Conservation (phyloP, 2,113 vertebrate species). For the Potamarius usumacintae region DNA sequence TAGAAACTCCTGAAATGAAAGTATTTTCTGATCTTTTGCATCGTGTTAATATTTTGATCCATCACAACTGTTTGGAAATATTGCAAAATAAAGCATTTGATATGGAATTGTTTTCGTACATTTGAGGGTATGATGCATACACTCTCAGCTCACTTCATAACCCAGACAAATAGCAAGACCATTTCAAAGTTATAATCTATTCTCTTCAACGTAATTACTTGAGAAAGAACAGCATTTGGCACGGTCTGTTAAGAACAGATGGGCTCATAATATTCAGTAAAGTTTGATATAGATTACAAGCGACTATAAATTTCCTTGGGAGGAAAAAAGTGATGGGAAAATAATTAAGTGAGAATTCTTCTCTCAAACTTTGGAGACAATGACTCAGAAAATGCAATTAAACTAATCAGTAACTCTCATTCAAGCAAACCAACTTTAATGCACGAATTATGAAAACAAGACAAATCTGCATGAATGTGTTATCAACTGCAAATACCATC, state of each 20-base stretch:
- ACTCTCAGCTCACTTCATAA: background rate
- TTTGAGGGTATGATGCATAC: background rate
- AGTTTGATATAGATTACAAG: conserved; percentile 41
- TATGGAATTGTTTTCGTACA: background rate
- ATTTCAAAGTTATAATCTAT: conserved; percentile 7
- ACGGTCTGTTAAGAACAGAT: conserved; percentile 18
- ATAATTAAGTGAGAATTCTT: conserved; percentile 26
- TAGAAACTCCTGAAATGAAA: background rate
- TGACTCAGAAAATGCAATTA: conserved; percentile 39
- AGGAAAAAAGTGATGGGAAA: background rate
- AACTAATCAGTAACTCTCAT: conserved; percentile 37
- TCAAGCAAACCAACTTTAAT: conserved; percentile 45
- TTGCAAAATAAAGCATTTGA: background rate
- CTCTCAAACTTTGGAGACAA: conserved; percentile 39
- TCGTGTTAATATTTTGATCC: background rate
- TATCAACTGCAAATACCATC: conserved; percentile 13
- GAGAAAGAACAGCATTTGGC: conserved; percentile 20
- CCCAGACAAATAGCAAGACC: background rate
- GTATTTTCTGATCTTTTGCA: conserved; percentile 2
- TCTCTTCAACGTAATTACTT: conserved; percentile 9
- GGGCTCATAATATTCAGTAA: conserved; percentile 5
- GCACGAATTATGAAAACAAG: conserved; percentile 15
- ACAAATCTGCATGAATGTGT: conserved; percentile 7
- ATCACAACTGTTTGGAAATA: background rate
- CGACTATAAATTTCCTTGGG: conserved; percentile 13